A percentile compares a stretch with the other conserved stretches of the same genome.
phyloP scores from a whole-genome alignment of 2,113 vertebrate genomes.

The Coptodon rendalli region DNA sequence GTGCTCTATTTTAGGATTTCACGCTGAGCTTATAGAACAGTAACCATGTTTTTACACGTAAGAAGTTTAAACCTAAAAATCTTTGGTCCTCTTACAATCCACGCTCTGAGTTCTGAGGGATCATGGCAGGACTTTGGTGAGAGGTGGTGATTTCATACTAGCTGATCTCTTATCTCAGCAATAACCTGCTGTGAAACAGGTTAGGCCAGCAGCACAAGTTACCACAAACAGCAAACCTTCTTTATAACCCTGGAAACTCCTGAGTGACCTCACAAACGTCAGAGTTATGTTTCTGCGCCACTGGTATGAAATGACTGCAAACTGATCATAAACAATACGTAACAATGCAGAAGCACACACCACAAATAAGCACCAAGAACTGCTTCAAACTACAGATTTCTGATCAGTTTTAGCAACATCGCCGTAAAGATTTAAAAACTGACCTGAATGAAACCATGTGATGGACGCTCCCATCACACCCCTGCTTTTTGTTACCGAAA shows the following conservation, averaged over 20 bases:
- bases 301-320: background rate
- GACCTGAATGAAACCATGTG: accelerated
- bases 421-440: background rate
- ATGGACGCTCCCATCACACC: accelerated
- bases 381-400: background rate
- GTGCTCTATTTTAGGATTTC: background rate
- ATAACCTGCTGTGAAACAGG: accelerated
- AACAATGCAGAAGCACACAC: background rate
- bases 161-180: background rate
- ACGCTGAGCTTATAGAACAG: background rate
- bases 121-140: background rate
- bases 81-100: accelerated
- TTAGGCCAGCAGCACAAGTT: background rate
- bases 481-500: background rate
- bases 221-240: background rate
- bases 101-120: background rate
- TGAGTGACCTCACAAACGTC: background rate
- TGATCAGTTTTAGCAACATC: background rate
- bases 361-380: background rate
- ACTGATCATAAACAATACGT: background rate
- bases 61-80: background rate
- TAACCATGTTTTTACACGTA: background rate
- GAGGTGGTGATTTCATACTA: accelerated
- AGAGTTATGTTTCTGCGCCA: accelerated
- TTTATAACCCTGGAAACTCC: background rate